These are phyloP conservation scores for Taxidea taxus DNA, from an alignment of 2,113 vertebrate species.

Conservation along the genomic window DNA sequence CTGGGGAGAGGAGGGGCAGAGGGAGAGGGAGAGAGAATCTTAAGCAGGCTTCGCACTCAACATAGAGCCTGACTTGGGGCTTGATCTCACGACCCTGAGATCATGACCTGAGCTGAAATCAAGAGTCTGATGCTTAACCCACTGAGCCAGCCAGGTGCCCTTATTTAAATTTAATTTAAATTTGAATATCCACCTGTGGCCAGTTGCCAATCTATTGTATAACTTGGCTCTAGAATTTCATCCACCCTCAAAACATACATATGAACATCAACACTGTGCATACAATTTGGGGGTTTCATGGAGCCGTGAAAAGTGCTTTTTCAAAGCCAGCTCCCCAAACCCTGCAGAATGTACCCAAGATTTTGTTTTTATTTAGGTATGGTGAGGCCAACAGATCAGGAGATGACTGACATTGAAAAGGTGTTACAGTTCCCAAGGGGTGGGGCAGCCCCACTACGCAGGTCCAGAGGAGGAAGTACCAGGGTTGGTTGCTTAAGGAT, in stretches of 20 bases:
- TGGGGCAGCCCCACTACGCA: not conserved
- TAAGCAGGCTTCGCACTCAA: not conserved
- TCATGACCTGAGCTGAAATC: not conserved
- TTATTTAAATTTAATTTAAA: not conserved
- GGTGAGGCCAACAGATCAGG: not conserved
- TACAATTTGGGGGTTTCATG: not conserved
- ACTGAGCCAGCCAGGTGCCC: not conserved
- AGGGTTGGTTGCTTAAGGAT: not conserved
- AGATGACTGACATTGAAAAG: not conserved
- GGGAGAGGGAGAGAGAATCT: not conserved
- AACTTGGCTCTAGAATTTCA: not conserved
- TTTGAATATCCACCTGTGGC: not conserved
- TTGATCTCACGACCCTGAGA: not conserved
- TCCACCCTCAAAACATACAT: not conserved
- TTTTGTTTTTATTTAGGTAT: not conserved
- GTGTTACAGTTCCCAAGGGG: not conserved
- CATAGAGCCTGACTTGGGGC: not conserved
- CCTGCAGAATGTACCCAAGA: not conserved
- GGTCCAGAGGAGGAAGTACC: not conserved
- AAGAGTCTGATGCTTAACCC: not conserved
- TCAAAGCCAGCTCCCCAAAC: not conserved
- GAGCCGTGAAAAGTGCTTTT: not conserved
- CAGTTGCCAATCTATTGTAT: not conserved
- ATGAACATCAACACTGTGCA: not conserved
- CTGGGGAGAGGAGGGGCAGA: not conserved